phyloP scores from a whole-genome alignment of 2,888 invertebrate species.

The Cryptocephalus primarius region DNA sequence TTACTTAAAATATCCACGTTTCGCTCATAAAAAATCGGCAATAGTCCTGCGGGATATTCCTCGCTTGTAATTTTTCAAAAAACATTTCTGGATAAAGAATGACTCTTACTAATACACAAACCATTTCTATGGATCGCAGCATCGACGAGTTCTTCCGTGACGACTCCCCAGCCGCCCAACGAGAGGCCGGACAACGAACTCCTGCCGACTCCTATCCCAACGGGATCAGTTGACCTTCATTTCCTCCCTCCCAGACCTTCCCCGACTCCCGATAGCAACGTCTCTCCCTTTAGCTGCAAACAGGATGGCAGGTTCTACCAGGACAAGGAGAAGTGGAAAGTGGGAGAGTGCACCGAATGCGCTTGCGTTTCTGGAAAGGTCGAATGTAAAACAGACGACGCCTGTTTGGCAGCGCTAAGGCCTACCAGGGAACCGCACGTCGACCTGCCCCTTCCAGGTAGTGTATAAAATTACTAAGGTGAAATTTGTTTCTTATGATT shows the following conservation, averaged over 20 bases:
- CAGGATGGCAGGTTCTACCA: slow-evolving; percentile 32
- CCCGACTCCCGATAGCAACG: slow-evolving; percentile 14
- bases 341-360: slow-evolving; percentile 63
- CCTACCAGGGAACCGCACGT: slow-evolving; percentile 17
- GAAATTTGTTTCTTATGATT: neutral
- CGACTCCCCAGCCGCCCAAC: slow-evolving; percentile 31
- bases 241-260: slow-evolving; percentile 18
- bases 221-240: slow-evolving; percentile 24
- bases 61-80: no score
- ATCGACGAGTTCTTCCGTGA: slow-evolving; percentile 8
- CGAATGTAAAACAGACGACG: slow-evolving; percentile 39
- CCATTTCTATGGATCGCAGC: slow-evolving; percentile 2
- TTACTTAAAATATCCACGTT: no score
- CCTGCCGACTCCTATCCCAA: slow-evolving; percentile 26
- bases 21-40: no score
- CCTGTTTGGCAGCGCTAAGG: slow-evolving; percentile 36
- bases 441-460: slow-evolving; percentile 6
- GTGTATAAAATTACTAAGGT: neutral
- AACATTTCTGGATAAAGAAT: no score
- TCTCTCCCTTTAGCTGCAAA: slow-evolving; percentile 17
- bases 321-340: slow-evolving; percentile 58
- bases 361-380: slow-evolving; percentile 55
- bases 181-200: slow-evolving; percentile 23
- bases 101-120: no score
- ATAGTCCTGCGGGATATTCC: no score